phyloP scores from a whole-genome alignment of 2,888 invertebrate species.

The Agrochola lota region DNA sequence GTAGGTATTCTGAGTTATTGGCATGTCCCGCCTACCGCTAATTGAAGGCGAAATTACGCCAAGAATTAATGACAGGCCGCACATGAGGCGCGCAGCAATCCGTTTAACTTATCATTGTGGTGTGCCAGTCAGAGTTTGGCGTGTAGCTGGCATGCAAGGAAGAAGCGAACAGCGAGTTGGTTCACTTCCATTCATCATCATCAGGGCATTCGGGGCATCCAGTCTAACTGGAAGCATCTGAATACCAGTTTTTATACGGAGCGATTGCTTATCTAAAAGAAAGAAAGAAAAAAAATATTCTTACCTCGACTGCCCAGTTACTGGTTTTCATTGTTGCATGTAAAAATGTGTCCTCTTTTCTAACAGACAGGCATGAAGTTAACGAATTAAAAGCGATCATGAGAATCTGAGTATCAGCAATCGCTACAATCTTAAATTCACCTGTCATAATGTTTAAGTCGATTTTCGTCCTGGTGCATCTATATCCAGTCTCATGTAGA shows the following conservation, averaged over 20 bases:
- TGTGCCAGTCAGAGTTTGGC: slow-evolving; percentile 44
- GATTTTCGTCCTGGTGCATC: too few relatives aligned
- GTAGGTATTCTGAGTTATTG: slow-evolving; percentile 54
- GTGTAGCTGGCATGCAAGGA: slow-evolving; percentile 23
- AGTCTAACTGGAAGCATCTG: too few relatives aligned
- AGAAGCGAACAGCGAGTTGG: slow-evolving; percentile 17
- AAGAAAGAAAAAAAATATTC: too few relatives aligned
- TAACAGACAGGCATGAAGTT: not conserved
- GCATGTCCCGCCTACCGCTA: slow-evolving; percentile 59
- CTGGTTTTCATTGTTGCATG: not conserved
- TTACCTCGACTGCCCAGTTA: not conserved
- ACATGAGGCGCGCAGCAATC: slow-evolving; percentile 64
- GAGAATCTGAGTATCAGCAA: not conserved
- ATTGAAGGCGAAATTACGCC: slow-evolving; percentile 70
- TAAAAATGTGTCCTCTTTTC: not conserved
- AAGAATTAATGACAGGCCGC: slow-evolving; percentile 66
- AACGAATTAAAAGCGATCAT: not conserved
- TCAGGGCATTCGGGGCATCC: too few relatives aligned
- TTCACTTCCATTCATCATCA: not conserved
- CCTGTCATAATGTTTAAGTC: not conserved
- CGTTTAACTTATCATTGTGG: slow-evolving; percentile 71
- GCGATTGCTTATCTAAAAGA: too few relatives aligned
- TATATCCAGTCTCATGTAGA: not conserved
- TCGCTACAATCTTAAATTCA: not conserved
- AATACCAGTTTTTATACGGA: not conserved